Conservation (phyloP, 2,113 vertebrate genomes). For the Ailurus styani region DNA sequence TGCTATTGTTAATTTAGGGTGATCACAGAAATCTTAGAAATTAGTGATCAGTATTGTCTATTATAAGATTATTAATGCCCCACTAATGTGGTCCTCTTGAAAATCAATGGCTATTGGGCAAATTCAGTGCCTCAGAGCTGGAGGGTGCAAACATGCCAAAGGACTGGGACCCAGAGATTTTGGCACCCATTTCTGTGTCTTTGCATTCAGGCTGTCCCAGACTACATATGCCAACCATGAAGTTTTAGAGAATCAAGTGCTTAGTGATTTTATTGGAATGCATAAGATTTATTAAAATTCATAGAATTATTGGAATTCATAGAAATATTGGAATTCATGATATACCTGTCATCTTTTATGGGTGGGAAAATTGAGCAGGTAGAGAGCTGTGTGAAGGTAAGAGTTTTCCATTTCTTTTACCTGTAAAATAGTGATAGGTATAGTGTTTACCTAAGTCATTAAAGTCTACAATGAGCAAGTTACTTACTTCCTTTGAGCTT, state of each 20-base stretch:
- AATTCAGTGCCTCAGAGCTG: not conserved
- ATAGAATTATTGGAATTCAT: not conserved
- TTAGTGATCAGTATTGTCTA: not conserved
- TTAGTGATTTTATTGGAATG: not conserved
- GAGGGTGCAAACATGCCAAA: not conserved
- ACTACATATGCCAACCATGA: not conserved
- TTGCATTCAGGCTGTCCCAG: not conserved
- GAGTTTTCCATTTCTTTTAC: not conserved
- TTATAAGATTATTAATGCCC: not conserved
- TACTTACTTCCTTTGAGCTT: not conserved
- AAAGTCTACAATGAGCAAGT: not conserved
- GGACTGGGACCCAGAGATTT: not conserved
- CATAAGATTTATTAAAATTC: not conserved
- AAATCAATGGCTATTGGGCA: not conserved
- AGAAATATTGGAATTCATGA: not conserved
- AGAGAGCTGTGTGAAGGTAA: not conserved
- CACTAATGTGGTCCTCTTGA: not conserved
- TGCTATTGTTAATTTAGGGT: not conserved
- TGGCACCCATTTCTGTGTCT: not conserved
- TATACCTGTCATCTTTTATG: not conserved
- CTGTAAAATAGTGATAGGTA: not conserved
- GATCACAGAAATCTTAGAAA: slow-evolving; percentile 21
- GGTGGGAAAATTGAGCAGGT: not conserved
- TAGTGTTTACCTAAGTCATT: not conserved
- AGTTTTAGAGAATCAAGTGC: not conserved